phyloP scores from a whole-genome alignment of 2,888 invertebrate genomes.

The Junonia oenone region DNA sequence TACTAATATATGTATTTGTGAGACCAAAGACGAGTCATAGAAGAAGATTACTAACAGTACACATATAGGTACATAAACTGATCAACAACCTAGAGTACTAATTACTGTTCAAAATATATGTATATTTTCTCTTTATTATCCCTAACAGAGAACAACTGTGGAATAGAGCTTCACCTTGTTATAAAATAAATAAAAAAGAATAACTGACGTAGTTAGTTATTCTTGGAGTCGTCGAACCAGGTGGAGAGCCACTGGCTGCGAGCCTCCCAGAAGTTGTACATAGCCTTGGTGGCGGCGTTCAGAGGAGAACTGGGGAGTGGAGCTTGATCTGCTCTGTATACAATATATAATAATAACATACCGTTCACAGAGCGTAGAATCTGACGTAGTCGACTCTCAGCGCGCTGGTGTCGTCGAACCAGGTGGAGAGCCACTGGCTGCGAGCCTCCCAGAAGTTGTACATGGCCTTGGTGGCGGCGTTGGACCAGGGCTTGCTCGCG shows the following conservation, averaged over 20 bases:
- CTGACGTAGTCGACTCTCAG: conserved; percentile 83
- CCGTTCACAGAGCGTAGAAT: conserved; percentile 77
- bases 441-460: conserved; percentile 83
- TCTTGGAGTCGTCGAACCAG: conserved; percentile 81
- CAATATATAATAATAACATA: neutral
- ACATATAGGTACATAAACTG: too few relatives aligned
- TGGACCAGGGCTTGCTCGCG: conserved; percentile 86
- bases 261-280: conserved; percentile 83
- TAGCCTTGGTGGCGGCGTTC: conserved; percentile 83
- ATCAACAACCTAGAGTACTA: too few relatives aligned
- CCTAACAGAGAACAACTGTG: too few relatives aligned
- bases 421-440: conserved; percentile 82
- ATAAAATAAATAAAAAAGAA: conserved; percentile 51
- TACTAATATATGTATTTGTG: too few relatives aligned
- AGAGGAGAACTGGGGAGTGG: too few relatives aligned
- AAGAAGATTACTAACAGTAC: too few relatives aligned
- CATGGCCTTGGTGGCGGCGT: conserved; percentile 82
- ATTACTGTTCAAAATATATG: too few relatives aligned
- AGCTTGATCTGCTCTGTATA: too few relatives aligned
- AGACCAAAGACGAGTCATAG: too few relatives aligned
- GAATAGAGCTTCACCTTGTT: too few relatives aligned
- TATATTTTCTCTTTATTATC: too few relatives aligned
- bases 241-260: conserved; percentile 81
- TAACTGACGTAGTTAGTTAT: conserved; percentile 84
- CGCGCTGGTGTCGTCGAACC: conserved; percentile 79